These are phyloP conservation scores for Chalcis sispes DNA, from an alignment of 2,888 invertebrate genomes.

Conservation along the genomic window DNA sequence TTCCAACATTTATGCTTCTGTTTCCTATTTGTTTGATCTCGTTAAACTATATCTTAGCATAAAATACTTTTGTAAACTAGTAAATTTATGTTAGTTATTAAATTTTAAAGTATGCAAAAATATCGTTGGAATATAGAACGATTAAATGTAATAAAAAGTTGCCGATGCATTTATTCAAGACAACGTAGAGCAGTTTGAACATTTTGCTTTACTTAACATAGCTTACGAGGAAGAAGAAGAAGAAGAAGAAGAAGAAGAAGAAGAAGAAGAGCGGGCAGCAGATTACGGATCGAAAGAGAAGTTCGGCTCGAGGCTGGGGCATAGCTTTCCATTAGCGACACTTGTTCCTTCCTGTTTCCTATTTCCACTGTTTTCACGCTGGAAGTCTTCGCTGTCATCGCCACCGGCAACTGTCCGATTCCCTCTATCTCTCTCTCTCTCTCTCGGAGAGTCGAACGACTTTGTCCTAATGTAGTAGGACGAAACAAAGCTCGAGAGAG, in stretches of 20 bases:
- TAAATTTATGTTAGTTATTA: no score
- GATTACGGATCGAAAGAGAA: neutral
- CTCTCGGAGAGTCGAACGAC: neutral
- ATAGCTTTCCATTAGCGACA: constrained; percentile 47
- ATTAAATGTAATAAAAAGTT: no score
- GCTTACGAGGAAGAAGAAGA: neutral
- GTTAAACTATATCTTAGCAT: no score
- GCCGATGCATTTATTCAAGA: no score
- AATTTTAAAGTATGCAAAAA: no score
- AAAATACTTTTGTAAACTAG: no score
- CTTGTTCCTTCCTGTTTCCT: constrained; percentile 48
- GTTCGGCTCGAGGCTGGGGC: neutral
- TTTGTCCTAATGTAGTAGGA: constrained; percentile 21
- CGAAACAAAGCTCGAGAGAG: constrained; percentile 31
- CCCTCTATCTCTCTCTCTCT: no score
- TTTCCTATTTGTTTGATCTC: no score
- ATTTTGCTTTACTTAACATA: no score
- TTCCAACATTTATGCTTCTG: no score
- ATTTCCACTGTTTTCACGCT: constrained; percentile 17
- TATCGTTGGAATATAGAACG: no score
- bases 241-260: neutral
- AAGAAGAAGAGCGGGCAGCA: neutral
- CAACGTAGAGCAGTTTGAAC: no score
- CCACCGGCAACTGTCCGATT: neutral
- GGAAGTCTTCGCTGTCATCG: constrained; percentile 28